Evolutionary conservation across 1,140 invertebrate species (phyloP).

Genomic region (Arctopsyche grandis): DNA sequence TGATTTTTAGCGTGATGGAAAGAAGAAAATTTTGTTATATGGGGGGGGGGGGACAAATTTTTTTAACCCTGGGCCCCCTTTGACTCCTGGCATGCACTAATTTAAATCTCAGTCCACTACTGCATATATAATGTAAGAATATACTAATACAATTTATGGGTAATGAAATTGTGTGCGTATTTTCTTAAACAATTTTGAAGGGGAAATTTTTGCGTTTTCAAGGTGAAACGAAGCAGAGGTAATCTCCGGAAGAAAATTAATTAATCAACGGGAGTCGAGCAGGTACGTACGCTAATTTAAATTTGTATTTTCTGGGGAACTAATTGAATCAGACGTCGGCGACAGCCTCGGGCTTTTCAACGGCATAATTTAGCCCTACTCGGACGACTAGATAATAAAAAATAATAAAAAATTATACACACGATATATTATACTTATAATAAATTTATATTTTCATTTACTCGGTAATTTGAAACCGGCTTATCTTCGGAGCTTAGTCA

Average conservation of each 20-base stretch:
- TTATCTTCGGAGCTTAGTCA: too few species aligned
- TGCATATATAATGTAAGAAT: too few species aligned
- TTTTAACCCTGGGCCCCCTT: too few species aligned
- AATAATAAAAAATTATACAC: not conserved
- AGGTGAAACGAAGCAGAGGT: not conserved
- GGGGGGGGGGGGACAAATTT: too few species aligned
- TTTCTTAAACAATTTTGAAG: not conserved
- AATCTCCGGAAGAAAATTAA: conserved; percentile 28
- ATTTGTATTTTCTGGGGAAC: conserved; percentile 12
- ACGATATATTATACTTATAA: not conserved
- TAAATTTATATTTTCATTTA: too few species aligned
- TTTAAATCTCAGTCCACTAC: too few species aligned
- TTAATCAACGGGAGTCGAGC: conserved; percentile 13
- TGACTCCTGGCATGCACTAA: too few species aligned
- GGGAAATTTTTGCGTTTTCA: not conserved
- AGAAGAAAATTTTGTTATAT: too few species aligned
- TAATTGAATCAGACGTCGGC: not conserved
- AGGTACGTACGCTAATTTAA: not conserved
- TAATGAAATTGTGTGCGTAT: not conserved
- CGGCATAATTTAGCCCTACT: not conserved
- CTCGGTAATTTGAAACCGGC: too few species aligned
- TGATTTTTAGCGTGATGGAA: too few species aligned
- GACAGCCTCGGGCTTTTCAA: conserved; percentile 7
- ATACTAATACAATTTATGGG: too few species aligned
- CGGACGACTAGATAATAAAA: too few species aligned